Percentiles rank a stretch among this genome's conserved stretches.
These are phyloP conservation scores for Ctenodactylus gundi DNA, from an alignment of 2,113 vertebrate genomes.

Conservation along the genomic window DNA sequence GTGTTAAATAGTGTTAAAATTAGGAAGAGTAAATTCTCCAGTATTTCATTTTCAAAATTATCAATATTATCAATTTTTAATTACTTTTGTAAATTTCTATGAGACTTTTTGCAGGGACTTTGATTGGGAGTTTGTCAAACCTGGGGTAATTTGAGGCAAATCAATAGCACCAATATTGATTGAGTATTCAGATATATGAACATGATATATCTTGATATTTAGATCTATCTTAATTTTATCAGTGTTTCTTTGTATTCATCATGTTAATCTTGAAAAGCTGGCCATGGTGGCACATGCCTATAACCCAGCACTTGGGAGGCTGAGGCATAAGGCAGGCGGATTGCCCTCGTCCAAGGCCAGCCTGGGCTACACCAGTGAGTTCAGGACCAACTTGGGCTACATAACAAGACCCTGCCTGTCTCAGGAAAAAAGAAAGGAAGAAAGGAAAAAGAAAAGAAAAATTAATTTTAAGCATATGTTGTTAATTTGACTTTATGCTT, in stretches of 20 bases:
- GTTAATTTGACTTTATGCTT: neutral
- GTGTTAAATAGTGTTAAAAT: neutral
- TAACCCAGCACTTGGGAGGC: no score
- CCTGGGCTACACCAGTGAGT: no score
- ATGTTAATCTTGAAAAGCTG: slow-evolving; percentile 4
- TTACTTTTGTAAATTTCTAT: neutral
- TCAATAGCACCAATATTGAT: neutral
- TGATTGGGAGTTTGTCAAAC: neutral
- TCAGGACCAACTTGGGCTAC: no score
- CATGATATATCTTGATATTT: neutral
- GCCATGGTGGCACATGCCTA: no score
- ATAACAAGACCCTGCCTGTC: no score
- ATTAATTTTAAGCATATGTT: neutral
- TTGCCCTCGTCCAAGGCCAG: no score
- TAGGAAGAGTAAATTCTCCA: neutral
- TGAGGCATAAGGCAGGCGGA: no score
- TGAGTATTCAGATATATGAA: neutral
- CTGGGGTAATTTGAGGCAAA: neutral
- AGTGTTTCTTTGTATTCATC: neutral
- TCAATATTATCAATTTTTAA: neutral
- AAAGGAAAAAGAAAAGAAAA: no score
- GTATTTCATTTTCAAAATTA: neutral
- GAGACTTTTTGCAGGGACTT: neutral
- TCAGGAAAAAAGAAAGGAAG: no score
- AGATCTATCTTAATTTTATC: neutral